These are phyloP conservation scores for Zaprionus obscuricornis DNA, from an alignment of 2,888 invertebrate species.

Conservation along the genomic window DNA sequence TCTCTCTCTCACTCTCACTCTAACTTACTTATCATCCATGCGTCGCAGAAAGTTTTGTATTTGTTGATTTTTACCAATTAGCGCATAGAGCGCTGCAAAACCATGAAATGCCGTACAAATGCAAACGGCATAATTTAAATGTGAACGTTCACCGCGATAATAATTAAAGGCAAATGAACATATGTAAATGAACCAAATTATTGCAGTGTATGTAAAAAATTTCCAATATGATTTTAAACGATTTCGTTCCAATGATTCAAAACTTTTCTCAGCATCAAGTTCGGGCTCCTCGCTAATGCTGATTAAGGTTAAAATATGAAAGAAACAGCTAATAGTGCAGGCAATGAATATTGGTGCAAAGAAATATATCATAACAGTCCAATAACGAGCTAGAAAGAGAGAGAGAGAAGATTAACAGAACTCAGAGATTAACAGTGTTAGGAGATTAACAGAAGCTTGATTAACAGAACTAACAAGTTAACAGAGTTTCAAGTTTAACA, in stretches of 20 bases:
- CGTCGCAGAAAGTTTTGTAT: conserved; percentile 73
- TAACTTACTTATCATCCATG: conserved; percentile 69
- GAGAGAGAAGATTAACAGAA: background rate
- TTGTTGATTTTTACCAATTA: conserved; percentile 75
- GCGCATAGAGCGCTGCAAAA: conserved; percentile 71
- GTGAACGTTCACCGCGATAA: conserved; percentile 68
- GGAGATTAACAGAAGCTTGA: too few relatives aligned
- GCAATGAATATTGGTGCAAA: conserved; percentile 79
- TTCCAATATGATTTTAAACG: conserved; percentile 77
- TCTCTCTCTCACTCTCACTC: too few relatives aligned
- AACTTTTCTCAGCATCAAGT: conserved; percentile 57
- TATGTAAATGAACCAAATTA: conserved; percentile 68
- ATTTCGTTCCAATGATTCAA: conserved; percentile 66
- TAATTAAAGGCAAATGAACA: conserved; percentile 73
- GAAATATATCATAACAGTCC: conserved; percentile 80
- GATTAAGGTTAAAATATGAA: conserved; percentile 72
- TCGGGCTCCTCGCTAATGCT: conserved; percentile 65
- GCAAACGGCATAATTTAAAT: conserved; percentile 77
- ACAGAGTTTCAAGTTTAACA: too few relatives aligned
- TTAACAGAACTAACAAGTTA: too few relatives aligned
- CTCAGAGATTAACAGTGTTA: background rate
- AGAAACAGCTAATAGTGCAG: conserved; percentile 68
- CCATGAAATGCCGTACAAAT: conserved; percentile 72
- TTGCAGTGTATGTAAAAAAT: conserved; percentile 69
- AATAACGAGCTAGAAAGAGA: conserved; percentile 71